These are phyloP conservation scores for Cherax destructor DNA, from an alignment of 1,140 invertebrate species.

Conservation along the genomic window DNA sequence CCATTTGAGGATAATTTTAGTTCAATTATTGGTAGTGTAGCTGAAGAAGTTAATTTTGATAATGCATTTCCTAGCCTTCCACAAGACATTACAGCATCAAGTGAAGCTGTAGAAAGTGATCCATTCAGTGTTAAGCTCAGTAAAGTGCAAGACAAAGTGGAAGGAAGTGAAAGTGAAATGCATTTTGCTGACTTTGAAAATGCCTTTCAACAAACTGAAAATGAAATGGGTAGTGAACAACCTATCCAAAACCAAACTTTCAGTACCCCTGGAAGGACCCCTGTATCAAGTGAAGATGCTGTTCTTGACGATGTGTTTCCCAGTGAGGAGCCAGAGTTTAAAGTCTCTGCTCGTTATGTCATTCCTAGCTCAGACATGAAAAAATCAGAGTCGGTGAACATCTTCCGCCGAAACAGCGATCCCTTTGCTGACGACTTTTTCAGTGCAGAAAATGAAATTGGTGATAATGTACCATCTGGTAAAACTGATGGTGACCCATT, in stretches of 20 bases:
- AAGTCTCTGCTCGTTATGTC: constrained; percentile 62
- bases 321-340: constrained; percentile 65
- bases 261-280: constrained; percentile 25
- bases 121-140: constrained; percentile 51
- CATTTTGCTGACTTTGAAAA: constrained; percentile 70
- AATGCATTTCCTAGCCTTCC: constrained; percentile 68
- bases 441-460: constrained; percentile 55
- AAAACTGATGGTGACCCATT: constrained; percentile 46
- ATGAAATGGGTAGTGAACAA: constrained; percentile 2
- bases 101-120: constrained; percentile 53
- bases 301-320: constrained; percentile 67
- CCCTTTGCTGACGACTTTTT: constrained; percentile 92
- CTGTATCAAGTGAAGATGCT: constrained; percentile 16
- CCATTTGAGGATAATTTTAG: constrained; percentile 72
- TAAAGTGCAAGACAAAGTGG: constrained; percentile 19
- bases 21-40: constrained; percentile 67
- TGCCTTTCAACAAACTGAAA: constrained; percentile 62
- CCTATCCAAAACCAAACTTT: neutral
- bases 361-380: constrained; percentile 78
- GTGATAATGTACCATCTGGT: neutral
- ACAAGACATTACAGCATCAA: constrained; percentile 33
- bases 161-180: constrained; percentile 13
- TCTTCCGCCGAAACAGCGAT: constrained; percentile 87
- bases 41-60: constrained; percentile 69
- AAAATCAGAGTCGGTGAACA: constrained; percentile 91